phyloP scores from a whole-genome alignment of 2,113 vertebrate species.

The Brachyhypopomus gauderio region DNA sequence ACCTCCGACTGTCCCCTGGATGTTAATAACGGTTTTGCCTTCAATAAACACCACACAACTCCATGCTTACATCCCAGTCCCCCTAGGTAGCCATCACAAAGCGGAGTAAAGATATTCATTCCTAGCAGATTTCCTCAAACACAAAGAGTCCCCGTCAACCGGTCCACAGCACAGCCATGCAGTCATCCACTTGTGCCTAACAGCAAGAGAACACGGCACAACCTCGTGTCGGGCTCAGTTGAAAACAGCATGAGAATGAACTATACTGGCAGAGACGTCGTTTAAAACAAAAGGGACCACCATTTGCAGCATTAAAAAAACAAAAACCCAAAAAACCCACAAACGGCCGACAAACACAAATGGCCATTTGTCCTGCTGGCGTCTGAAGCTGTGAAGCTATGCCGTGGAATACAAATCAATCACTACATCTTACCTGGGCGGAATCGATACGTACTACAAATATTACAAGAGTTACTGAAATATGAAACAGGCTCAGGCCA shows the following conservation, averaged over 20 bases:
- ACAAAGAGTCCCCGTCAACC: background rate
- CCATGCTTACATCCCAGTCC: too few relatives aligned
- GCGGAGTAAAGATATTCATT: background rate
- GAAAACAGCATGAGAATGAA: background rate
- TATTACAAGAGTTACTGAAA: constrained; percentile 38
- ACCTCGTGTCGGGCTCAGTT: constrained; percentile 3
- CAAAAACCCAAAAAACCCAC: background rate
- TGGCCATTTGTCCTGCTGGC: background rate
- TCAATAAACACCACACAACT: too few relatives aligned
- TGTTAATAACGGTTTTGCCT: too few relatives aligned
- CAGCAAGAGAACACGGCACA: background rate
- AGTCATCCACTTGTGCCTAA: constrained; percentile 19
- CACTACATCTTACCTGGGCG: constrained; percentile 29
- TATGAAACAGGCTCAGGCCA: constrained; percentile 23
- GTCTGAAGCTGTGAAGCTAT: background rate
- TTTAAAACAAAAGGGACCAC: constrained; percentile 8
- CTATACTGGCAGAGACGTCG: background rate
- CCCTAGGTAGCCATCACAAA: too few relatives aligned
- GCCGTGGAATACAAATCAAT: constrained; percentile 53
- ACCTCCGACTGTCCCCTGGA: too few relatives aligned
- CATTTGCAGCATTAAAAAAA: background rate
- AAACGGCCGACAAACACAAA: constrained; percentile 9
- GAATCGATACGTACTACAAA: constrained; percentile 36
- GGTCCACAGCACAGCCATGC: background rate
- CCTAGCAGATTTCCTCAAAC: constrained; percentile 1